Evolutionary conservation across 1,140 invertebrate species (phyloP).

Genomic region (Metopolophium dirhodum): DNA sequence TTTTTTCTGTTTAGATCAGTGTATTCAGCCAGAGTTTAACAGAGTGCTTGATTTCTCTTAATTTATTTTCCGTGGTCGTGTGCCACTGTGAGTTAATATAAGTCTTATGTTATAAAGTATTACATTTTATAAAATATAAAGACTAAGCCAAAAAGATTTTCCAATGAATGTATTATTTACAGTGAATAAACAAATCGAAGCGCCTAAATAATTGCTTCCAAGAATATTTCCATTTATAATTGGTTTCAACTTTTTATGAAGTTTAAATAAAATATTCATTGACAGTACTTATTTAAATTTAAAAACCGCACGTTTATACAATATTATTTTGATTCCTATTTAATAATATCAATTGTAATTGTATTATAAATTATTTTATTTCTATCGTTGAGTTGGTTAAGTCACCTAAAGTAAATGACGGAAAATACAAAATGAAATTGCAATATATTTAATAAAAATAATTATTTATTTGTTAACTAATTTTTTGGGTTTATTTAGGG

Average conservation of each 20-base stretch:
- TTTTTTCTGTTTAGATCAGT: too few relatives aligned
- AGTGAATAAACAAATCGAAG: background rate
- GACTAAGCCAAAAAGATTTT: background rate
- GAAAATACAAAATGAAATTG: too few relatives aligned
- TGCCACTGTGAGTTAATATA: too few relatives aligned
- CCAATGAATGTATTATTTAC: background rate
- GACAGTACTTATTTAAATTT: background rate
- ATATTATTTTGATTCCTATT: background rate
- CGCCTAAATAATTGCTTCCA: background rate
- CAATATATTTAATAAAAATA: too few relatives aligned
- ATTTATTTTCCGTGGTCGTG: too few relatives aligned
- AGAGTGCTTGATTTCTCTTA: too few relatives aligned
- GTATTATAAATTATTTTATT: background rate
- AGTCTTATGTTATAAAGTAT: too few relatives aligned
- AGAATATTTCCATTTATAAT: slow-evolving; percentile 2
- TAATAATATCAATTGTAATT: background rate
- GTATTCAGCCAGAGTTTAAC: too few relatives aligned
- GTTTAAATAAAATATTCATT: background rate
- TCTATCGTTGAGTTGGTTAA: background rate
- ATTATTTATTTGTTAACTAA: too few relatives aligned
- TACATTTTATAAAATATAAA: too few relatives aligned
- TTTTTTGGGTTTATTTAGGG: too few relatives aligned
- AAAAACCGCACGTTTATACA: background rate
- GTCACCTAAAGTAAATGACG: background rate
- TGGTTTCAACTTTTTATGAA: background rate